A percentile compares a stretch with the other conserved stretches of the same genome.
phyloP scores from a whole-genome alignment of 2,797 vertebrate genomes.

The Sebastes jordani region DNA sequence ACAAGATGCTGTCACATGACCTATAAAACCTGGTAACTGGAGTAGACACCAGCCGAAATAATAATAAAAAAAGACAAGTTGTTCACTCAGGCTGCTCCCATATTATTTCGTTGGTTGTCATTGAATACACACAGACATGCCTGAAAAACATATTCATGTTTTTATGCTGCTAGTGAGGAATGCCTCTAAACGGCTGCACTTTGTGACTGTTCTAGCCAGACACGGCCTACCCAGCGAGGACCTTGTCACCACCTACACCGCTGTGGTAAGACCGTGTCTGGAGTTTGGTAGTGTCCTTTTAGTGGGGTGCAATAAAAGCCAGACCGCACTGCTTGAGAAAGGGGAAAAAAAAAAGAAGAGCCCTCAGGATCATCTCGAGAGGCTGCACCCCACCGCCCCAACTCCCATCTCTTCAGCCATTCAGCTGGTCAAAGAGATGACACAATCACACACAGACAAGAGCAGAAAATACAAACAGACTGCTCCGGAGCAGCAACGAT shows the following conservation, averaged over 20 bases:
- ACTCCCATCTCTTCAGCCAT: not conserved
- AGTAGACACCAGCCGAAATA: not conserved
- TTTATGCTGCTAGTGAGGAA: not conserved
- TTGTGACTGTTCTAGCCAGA: not conserved
- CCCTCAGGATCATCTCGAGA: not conserved
- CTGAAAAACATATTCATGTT: too few species aligned
- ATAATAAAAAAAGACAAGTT: not conserved
- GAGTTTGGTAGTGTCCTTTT: not conserved
- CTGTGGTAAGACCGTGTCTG: not conserved
- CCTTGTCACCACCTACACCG: not conserved
- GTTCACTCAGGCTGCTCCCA: not conserved
- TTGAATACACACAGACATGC: accelerated
- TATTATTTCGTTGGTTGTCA: not conserved
- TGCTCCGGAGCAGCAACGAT: too few species aligned
- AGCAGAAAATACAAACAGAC: too few species aligned
- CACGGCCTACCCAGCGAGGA: not conserved
- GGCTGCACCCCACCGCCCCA: not conserved
- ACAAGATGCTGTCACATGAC: not conserved
- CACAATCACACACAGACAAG: too few species aligned
- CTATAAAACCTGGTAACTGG: not conserved
- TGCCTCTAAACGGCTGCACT: not conserved
- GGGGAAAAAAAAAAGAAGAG: not conserved
- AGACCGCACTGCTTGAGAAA: not conserved
- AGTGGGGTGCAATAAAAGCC: not conserved
- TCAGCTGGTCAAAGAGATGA: too few species aligned